These are phyloP conservation scores for Vidua chalybeata DNA, from an alignment of 2,113 vertebrate species.

Conservation along the genomic window DNA sequence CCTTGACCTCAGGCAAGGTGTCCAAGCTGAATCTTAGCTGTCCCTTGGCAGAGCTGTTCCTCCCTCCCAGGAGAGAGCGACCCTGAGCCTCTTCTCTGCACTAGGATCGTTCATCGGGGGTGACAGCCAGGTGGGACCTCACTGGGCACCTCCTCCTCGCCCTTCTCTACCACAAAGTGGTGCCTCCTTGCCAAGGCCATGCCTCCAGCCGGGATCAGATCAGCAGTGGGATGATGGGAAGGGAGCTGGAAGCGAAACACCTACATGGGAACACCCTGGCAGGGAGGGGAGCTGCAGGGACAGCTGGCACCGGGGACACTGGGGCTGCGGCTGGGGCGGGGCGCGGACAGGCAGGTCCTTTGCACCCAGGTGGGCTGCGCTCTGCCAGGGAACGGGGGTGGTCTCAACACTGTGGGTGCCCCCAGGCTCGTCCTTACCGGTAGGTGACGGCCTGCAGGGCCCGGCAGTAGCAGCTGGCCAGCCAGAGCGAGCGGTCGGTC, in stretches of 20 bases:
- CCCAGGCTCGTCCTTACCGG: conserved; percentile 71
- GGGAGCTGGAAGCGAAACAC: neutral
- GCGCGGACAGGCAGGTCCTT: neutral
- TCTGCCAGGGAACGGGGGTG: neutral
- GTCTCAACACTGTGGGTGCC: neutral
- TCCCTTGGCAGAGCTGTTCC: neutral
- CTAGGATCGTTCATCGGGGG: neutral
- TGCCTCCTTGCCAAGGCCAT: neutral
- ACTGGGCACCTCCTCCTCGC: neutral
- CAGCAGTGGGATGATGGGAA: accelerated
- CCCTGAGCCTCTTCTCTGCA: accelerated
- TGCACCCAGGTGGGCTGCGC: accelerated
- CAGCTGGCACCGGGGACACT: neutral
- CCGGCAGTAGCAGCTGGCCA: conserved; percentile 99
- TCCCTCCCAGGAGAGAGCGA: neutral
- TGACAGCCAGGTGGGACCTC: neutral
- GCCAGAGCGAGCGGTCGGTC: conserved; percentile 96
- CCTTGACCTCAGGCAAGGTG: neutral
- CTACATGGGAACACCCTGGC: neutral
- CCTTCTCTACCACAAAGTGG: neutral
- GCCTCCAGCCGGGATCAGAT: neutral
- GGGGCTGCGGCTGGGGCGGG: neutral
- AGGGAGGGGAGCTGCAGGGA: neutral
- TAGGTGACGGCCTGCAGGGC: conserved; percentile 97
- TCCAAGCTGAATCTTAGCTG: neutral